These are phyloP conservation scores for Phorcus lineatus DNA, from an alignment of 2,888 invertebrate genomes.

Conservation along the genomic window DNA sequence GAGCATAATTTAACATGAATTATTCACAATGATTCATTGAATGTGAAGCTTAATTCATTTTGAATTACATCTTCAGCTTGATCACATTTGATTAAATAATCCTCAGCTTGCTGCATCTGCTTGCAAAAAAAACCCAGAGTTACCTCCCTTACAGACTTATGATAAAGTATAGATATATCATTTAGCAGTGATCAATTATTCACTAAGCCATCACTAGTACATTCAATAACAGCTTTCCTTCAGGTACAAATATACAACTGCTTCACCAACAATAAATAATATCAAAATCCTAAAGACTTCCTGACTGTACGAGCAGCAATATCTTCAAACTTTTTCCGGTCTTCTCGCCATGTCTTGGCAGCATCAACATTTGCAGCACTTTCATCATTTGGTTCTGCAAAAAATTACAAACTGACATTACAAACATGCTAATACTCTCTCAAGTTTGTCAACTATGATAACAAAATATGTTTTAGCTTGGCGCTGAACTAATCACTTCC, in stretches of 20 bases:
- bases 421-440: not conserved
- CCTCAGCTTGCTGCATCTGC: too few species aligned
- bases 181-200: not conserved
- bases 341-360: constrained; percentile 99
- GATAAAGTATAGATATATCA: too few species aligned
- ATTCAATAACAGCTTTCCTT: not conserved
- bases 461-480: too few species aligned
- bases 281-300: constrained; percentile 82
- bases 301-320: constrained; percentile 94
- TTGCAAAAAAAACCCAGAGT: not conserved
- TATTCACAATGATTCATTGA: too few species aligned
- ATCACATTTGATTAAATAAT: too few species aligned
- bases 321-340: constrained; percentile 92
- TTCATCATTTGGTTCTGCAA: constrained; percentile 96
- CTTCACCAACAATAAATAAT: too few species aligned
- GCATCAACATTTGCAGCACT: constrained; percentile 99
- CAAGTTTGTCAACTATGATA: too few species aligned
- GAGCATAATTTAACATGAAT: too few species aligned
- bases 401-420: not conserved
- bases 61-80: too few species aligned
- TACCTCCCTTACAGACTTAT: not conserved
- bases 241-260: too few species aligned
- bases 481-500: too few species aligned
- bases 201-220: not conserved
- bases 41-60: too few species aligned